These are phyloP conservation scores for Tortricodes alternella DNA, from an alignment of 2,888 invertebrate species.

Conservation along the genomic window DNA sequence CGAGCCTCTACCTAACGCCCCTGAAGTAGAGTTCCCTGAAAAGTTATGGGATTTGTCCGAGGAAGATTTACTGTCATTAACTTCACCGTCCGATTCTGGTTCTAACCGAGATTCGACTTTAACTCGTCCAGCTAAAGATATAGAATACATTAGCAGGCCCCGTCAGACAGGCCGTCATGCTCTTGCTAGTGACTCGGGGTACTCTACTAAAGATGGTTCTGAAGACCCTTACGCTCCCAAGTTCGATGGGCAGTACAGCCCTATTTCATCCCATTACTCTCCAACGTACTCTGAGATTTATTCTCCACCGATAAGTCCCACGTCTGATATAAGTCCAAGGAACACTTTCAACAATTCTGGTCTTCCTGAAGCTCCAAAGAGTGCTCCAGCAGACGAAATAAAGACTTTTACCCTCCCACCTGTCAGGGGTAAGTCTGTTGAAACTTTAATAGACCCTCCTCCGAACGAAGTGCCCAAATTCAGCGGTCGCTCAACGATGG, in stretches of 20 bases:
- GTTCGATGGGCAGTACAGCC: constrained; percentile 69
- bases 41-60: constrained; percentile 90
- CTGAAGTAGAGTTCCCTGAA: constrained; percentile 90
- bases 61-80: constrained; percentile 82
- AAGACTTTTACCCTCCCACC: constrained; percentile 74
- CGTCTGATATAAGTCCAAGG: constrained; percentile 69
- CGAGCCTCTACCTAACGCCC: constrained; percentile 89
- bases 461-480: constrained; percentile 61
- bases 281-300: constrained; percentile 80
- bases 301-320: constrained; percentile 75
- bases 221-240: constrained; percentile 71
- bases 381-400: constrained; percentile 68
- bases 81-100: constrained; percentile 83
- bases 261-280: constrained; percentile 71
- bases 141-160: constrained; percentile 83
- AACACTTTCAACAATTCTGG: constrained; percentile 67
- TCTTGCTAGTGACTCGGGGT: constrained; percentile 75
- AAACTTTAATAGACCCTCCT: constrained; percentile 74
- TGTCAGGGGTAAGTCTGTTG: constrained; percentile 68
- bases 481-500: constrained; percentile 77
- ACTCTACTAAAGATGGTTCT: constrained; percentile 71
- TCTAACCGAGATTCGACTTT: constrained; percentile 81
- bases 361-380: constrained; percentile 67
- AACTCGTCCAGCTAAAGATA: constrained; percentile 84
- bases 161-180: constrained; percentile 83